phyloP scores from a whole-genome alignment of 2,797 vertebrate genomes.

The Myiotriccus ornatus region DNA sequence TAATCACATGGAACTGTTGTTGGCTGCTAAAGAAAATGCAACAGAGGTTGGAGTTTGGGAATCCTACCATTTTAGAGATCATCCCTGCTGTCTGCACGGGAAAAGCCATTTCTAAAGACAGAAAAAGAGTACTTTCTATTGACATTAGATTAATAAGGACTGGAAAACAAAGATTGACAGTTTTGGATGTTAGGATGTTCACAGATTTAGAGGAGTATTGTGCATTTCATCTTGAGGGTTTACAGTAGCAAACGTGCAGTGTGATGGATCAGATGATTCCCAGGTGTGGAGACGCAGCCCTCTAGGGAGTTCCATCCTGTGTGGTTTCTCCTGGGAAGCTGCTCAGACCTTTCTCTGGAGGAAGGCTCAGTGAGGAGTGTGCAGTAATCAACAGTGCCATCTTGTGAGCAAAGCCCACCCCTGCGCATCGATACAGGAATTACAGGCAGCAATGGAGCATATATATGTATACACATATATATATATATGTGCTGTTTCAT shows the following conservation, averaged over 20 bases:
- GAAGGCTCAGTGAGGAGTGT: background rate
- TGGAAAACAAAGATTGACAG: background rate
- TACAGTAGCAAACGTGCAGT: background rate
- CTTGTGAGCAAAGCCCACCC: constrained; percentile 18
- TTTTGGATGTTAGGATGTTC: background rate
- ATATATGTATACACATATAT: no score
- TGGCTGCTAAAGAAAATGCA: background rate
- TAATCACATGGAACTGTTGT: background rate
- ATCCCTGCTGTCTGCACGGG: background rate
- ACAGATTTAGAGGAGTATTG: background rate
- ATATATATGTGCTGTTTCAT: background rate
- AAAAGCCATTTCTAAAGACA: background rate
- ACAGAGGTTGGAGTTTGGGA: background rate
- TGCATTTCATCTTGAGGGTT: background rate
- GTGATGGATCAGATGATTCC: background rate
- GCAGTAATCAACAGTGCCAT: constrained; percentile 58
- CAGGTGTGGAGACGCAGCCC: background rate
- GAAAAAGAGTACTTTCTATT: background rate
- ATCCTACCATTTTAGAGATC: background rate
- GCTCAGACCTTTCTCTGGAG: background rate
- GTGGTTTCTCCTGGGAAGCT: background rate
- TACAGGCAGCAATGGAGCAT: fast-evolving
- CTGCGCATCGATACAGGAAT: background rate
- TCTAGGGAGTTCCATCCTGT: background rate
- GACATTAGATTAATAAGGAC: background rate